Evolutionary conservation across 2,888 invertebrate genomes (phyloP), one percentile per base, ranked within the genome.

Genomic region (Agrotis ipsilon): DNA sequence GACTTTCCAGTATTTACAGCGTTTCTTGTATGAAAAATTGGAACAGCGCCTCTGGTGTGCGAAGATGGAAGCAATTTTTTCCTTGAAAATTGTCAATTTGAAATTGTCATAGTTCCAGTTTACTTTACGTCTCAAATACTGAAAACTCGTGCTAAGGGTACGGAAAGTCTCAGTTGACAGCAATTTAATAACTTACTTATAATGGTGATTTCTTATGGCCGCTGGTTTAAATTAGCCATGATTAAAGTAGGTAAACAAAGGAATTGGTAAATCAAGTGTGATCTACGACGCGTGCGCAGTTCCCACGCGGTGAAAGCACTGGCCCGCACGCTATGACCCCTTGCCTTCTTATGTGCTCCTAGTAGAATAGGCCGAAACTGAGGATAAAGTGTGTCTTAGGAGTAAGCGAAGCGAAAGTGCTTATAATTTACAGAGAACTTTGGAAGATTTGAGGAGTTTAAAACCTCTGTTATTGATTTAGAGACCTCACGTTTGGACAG

Each of bases 231-330:
- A 1, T 48, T 60, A 46, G 1, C 2, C 48, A 52, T 16, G 13
- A 63, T 75, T 16, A 46, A 64, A 5, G 19, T 52, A 19, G 1
- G 76, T 64, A 67, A 70, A 68, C 62, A 66, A 65, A 68, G 63
- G 64, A 74, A 71, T 68, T 60, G 59, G 59, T 57, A 71, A 84
- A 82, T 84, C 82, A 64, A 48, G 58, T 72, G 60, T 68, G 61
- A 84, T 82, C 84, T 68, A 27, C 68, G 62, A 43, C 81, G 85
- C 84, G 77, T 82, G 82, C 80, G 79, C 80, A 65, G 63, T 84
- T 86, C 82, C 78, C 77, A 82, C 81, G 77, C 80, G 75, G 88
- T 86, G 88, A 88, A 87, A 88, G 88, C 84, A 62, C 60, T 73
- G 77, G 70, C 68, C 79, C 73, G 70, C 84, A 83, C 82, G 81